Percentiles rank a stretch among this genome's conserved stretches.
Conservation (phyloP, 2,888 invertebrate species). For the Spialia ferax region DNA sequence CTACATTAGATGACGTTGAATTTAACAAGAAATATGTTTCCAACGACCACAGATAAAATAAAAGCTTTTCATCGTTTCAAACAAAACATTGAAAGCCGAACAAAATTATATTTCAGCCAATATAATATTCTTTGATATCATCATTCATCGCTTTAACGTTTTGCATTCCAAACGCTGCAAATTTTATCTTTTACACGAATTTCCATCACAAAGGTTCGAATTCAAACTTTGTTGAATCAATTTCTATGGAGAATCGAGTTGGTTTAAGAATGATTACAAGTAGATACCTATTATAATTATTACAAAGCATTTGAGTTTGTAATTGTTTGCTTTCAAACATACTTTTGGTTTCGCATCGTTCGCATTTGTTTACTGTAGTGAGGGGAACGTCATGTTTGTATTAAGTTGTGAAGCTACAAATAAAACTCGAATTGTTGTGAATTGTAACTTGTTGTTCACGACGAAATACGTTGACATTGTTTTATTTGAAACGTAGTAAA, state of each 20-base stretch:
- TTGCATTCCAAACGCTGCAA: conserved; percentile 42
- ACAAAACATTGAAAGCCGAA: conserved; percentile 1
- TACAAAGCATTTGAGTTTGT: conserved; percentile 18
- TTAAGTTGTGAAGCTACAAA: too few species aligned
- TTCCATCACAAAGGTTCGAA: conserved; percentile 32
- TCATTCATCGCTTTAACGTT: conserved; percentile 34
- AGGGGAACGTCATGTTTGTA: background rate
- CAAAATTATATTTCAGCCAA: conserved; percentile 8
- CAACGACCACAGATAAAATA: background rate
- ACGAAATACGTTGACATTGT: background rate
- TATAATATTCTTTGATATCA: conserved; percentile 15
- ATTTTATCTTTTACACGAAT: conserved; percentile 40
- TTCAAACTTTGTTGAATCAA: conserved; percentile 35
- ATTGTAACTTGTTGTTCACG: background rate
- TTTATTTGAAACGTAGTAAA: background rate
- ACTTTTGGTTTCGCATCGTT: conserved; percentile 9
- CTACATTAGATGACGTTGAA: too few species aligned
- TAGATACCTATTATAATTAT: conserved; percentile 28
- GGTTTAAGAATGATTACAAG: conserved; percentile 24
- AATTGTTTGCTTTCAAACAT: conserved; percentile 21
- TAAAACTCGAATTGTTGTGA: background rate
- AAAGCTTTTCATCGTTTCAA: background rate
- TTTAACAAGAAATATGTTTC: background rate
- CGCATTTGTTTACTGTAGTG: conserved; percentile 10
- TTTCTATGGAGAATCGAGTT: conserved; percentile 33